These are phyloP conservation scores for Gambusia affinis DNA, from an alignment of 2,113 vertebrate species.

Conservation along the genomic window DNA sequence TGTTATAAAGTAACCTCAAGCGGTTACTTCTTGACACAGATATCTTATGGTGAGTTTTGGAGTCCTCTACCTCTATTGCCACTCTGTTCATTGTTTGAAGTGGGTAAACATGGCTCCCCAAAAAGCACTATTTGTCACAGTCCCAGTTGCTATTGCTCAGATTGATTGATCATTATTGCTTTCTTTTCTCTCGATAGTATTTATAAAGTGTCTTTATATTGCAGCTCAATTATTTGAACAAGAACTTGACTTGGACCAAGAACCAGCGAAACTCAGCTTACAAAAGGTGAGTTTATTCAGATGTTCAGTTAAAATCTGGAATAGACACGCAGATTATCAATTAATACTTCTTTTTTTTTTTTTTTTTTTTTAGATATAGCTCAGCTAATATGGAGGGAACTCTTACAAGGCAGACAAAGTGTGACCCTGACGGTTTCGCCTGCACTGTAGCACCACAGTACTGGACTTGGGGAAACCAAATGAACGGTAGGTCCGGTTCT, in stretches of 20 bases:
- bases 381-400: constrained; percentile 83
- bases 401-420: constrained; percentile 73
- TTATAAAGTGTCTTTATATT: constrained; percentile 31
- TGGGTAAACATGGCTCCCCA: no score
- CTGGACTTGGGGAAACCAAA: constrained; percentile 80
- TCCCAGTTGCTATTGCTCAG: no score
- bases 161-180: not conserved
- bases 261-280: constrained; percentile 75
- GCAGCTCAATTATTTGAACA: constrained; percentile 84
- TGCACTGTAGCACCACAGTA: constrained; percentile 82
- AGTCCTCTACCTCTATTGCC: no score
- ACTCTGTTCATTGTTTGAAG: no score
- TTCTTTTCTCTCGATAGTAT: not conserved
- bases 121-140: no score
- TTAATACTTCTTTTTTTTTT: not conserved
- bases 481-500: constrained; percentile 62
- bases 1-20: no score
- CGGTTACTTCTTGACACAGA: no score
- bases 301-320: not conserved
- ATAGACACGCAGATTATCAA: not conserved
- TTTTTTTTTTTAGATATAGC: constrained; percentile 69
- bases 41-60: no score
- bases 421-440: constrained; percentile 78
- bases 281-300: constrained; percentile 79
- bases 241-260: constrained; percentile 80